Evolutionary conservation across 2,797 vertebrate genomes (phyloP), one percentile per base, ranked within the genome.

Genomic region (Ctenopoma multispine): DNA sequence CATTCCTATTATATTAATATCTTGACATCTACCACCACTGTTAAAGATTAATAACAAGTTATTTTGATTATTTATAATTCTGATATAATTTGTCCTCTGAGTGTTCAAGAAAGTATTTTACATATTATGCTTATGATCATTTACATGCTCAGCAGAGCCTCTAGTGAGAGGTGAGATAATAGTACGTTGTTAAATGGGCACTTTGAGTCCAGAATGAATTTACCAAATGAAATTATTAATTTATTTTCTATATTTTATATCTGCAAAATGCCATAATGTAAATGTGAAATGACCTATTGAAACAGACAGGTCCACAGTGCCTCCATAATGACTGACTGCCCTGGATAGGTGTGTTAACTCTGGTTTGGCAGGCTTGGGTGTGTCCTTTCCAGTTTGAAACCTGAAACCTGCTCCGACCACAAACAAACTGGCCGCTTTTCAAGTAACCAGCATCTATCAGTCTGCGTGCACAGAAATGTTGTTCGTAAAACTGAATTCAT

Each of bases 331-430:
- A 69, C 40, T 44, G 29, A 6, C 54, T 23, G 48, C 36, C 34
- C 29, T 14, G 4, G 20, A 2, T 20, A 12, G 11, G 49, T 38
- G 48, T 15, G 17, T 59, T 63, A 62, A 41, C 51, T 41, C n/a
- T 12, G 48, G 23, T 63, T 70, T 78, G 40, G 41, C 41, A 75
- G 49, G 57, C 79, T 48, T 80, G 84, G 79, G 81, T 69, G 85
- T 78, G 66, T 86, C 80, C 49, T 70, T 78, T 75, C 56, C 70
- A 64, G 8, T 50, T 38, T 79, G 82, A 84, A 86, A 92, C 77
- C 11, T 36, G 76, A 92, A 66, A 31, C 29, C 69, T 43, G 17
- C 44, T 51, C 5, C 4, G 3, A 57, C 63, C 64, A 46, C 65
- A 57, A 50, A 29, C 50, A 75, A 60, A 79, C 68, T 69, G 69